Evolutionary conservation across 2,797 vertebrate genomes (phyloP), one percentile per base, ranked within the genome.

Genomic region (Intellagama lesueurii): DNA sequence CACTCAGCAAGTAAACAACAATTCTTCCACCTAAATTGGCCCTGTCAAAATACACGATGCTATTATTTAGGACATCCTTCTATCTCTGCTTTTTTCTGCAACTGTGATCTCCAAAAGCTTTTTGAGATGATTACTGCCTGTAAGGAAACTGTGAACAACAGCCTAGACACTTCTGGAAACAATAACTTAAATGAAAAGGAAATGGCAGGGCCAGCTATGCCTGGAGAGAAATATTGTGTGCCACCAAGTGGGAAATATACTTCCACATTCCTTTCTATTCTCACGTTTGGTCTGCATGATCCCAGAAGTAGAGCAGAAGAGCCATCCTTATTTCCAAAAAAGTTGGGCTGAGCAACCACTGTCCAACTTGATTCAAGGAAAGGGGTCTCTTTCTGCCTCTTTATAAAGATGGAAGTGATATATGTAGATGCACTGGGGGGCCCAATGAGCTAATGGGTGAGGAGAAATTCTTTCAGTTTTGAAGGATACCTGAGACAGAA

Each of bases 81-180:
- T 92, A 79, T 60, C 19, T n/a, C 87, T 85, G 87, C 80, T 87
- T 84, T 91, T 77, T 93, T 92, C 82, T 85, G 87, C 32, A 47
- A 89, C 70, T 0, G 0, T 81, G 83, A 87, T 88, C 89, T 92
- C 90, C 88, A 84, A 92, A 93, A 91, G 91, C 91, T 92, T 91
- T 91, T 87, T 11, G 11, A 92, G 91, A 90, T 93, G 88, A 92
- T 93, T 94, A 92, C 24, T 87, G 94, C 87, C 90, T 91, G 88
- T 85, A 91, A 88, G 68, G 40, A 66, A 91, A 90, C 88, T 73
- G 80, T 56, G 90, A 93, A 75, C 87, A 91, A 89, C 91, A 93
- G 88, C 84, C 82, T 47, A 64, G 83, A 88, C 84, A 73, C 81
- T 93, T 91, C 88, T 90, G 81, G 89, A 91, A 95, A 90, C 87